Evolutionary conservation across 2,888 invertebrate genomes (phyloP).

Genomic region (Tubulanus polymorphus): DNA sequence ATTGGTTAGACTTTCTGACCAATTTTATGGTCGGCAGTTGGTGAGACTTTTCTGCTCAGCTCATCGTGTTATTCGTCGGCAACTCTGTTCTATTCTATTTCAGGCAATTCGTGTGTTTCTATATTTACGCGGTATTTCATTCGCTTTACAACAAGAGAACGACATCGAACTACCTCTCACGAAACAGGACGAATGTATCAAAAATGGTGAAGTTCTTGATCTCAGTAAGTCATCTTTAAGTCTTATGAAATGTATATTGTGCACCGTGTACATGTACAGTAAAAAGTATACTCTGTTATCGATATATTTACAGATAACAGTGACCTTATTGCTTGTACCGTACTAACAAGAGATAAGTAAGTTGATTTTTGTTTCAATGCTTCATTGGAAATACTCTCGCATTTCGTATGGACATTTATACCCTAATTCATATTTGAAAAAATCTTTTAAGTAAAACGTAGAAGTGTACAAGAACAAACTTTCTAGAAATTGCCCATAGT

Average conservation of each 20-base stretch:
- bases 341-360: conserved; percentile 74
- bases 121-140: conserved; percentile 60
- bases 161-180: conserved; percentile 87
- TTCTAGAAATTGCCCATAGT: no score
- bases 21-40: no score
- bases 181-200: conserved; percentile 81
- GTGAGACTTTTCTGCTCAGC: not conserved
- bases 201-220: conserved; percentile 90
- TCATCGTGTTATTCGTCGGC: not conserved
- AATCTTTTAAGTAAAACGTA: no score
- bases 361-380: conserved; percentile 16
- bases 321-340: conserved; percentile 93
- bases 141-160: conserved; percentile 73
- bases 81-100: conserved; percentile 14
- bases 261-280: not conserved
- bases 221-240: conserved; percentile 66
- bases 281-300: not conserved
- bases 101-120: conserved; percentile 89
- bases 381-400: no score
- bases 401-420: no score
- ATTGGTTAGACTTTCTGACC: not conserved
- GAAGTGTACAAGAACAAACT: no score
- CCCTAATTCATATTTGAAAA: no score
- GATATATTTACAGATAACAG: conserved; percentile 73
- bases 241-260: conserved; percentile 4